Conservation (phyloP, 2,797 vertebrate genomes). For the Chrosomus eos region DNA sequence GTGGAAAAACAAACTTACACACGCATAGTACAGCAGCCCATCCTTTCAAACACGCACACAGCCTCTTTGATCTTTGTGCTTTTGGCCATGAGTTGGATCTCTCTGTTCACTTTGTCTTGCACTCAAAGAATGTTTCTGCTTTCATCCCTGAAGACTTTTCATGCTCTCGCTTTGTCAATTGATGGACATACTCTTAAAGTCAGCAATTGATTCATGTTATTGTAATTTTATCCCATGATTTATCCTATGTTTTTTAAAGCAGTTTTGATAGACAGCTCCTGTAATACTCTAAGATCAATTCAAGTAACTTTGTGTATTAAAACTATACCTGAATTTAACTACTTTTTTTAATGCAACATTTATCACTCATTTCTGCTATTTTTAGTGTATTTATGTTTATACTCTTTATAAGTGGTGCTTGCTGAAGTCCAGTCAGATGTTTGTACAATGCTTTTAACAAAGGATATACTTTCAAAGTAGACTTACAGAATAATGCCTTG, state of each 20-base stretch:
- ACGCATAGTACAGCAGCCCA: slow-evolving; percentile 5
- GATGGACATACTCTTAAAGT: background rate
- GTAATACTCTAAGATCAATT: background rate
- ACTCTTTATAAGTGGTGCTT: background rate
- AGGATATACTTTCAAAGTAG: background rate
- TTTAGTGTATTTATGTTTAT: background rate
- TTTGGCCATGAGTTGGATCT: background rate
- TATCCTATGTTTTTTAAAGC: background rate
- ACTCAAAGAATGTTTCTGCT: slow-evolving; percentile 6
- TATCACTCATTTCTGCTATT: background rate
- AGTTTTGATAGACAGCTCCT: background rate
- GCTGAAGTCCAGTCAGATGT: background rate
- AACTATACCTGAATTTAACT: background rate
- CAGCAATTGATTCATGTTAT: background rate
- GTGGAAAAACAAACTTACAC: background rate
- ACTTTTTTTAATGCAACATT: background rate
- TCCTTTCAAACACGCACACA: slow-evolving; percentile 12
- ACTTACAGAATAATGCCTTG: background rate
- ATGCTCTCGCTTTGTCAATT: slow-evolving; percentile 11
- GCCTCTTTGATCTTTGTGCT: slow-evolving; percentile 37
- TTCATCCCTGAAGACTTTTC: slow-evolving; percentile 25
- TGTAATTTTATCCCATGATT: background rate
- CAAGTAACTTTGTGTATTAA: background rate
- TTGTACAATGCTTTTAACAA: background rate
- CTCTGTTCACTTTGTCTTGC: slow-evolving; percentile 10